A percentile compares a stretch with the other conserved stretches of the same genome.
phyloP scores from a whole-genome alignment of 1,140 invertebrate genomes.

The Spodoptera litura region DNA sequence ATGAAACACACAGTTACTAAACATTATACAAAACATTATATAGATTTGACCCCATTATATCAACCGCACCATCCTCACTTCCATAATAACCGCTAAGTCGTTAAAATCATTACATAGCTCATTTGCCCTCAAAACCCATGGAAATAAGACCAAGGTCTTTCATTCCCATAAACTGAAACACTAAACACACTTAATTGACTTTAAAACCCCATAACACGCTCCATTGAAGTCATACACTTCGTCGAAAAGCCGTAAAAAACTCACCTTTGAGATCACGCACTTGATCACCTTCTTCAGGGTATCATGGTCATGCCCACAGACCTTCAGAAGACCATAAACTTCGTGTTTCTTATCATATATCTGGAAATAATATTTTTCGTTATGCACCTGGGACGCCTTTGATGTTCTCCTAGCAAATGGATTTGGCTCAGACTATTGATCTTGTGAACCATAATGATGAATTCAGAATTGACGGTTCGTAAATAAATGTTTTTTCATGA shows the following conservation, averaged over 20 bases:
- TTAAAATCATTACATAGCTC: neutral
- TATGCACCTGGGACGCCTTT: constrained; percentile 30
- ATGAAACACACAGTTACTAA: no score
- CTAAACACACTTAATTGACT: constrained; percentile 8
- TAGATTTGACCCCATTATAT: no score
- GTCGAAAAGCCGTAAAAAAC: constrained; percentile 8
- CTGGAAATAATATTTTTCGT: constrained; percentile 61
- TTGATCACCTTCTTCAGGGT: constrained; percentile 79
- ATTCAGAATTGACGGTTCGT: neutral
- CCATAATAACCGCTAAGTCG: no score
- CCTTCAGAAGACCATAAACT: constrained; percentile 72
- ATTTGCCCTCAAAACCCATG: neutral
- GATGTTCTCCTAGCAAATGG: constrained; percentile 18
- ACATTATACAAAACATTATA: no score
- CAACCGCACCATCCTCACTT: no score
- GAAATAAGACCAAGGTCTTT: neutral
- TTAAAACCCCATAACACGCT: neutral
- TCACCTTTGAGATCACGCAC: constrained; percentile 82
- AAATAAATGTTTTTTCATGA: neutral
- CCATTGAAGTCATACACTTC: constrained; percentile 3
- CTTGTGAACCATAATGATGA: neutral
- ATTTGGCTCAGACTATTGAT: constrained; percentile 3
- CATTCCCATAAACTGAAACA: neutral
- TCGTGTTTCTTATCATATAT: constrained; percentile 72
- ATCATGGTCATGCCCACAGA: constrained; percentile 80